Evolutionary conservation across 2,113 vertebrate genomes (phyloP), one percentile per base, ranked within the genome.

Genomic region (Notechis scutatus): DNA sequence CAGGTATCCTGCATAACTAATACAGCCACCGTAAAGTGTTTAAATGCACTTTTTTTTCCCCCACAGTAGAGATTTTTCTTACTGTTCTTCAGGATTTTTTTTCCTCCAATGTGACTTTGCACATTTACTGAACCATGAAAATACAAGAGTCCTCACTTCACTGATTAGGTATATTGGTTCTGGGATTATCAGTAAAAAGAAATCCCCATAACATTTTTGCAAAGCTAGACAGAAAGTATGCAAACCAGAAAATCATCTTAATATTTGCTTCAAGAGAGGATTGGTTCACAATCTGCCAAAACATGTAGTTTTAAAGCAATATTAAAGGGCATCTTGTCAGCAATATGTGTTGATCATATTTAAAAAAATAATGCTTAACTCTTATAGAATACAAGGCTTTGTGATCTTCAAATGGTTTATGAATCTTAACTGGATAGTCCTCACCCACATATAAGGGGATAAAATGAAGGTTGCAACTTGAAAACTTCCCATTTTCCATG

Each of bases 321-420:
- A 61, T 34, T 91, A 91, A 95, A 89, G 3, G 0, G 3, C 24
- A 56, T 14, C 2, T 96, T 92, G 91, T 87, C 90, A 93, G 74
- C 91, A 92, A 93, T 93, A 88, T 95, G 91, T 93, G 6, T 15
- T 59, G 91, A 50, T 74, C 55, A 94, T 93, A 89, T 93, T 94
- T 93, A 45, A 47, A 94, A 95, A 95, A 95, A 95, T 93, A 90
- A 90, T 93, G 87, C 95, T 96, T 96, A 97, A 93, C 92, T 93
- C 91, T 95, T 96, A 95, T 18, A 90, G 95, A 96, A 96, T 93
- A 92, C 94, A 95, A 96, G 92, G 92, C 92, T 91, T 87, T 91
- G 89, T 94, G 96, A 96, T 96, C 95, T 94, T 95, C 69, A 95
- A 94, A 96, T 93, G 88, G 92, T 96, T 96, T 94, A 92, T 90